phyloP scores from a whole-genome alignment of 2,888 invertebrate genomes.

The Ormyrus labotus region DNA sequence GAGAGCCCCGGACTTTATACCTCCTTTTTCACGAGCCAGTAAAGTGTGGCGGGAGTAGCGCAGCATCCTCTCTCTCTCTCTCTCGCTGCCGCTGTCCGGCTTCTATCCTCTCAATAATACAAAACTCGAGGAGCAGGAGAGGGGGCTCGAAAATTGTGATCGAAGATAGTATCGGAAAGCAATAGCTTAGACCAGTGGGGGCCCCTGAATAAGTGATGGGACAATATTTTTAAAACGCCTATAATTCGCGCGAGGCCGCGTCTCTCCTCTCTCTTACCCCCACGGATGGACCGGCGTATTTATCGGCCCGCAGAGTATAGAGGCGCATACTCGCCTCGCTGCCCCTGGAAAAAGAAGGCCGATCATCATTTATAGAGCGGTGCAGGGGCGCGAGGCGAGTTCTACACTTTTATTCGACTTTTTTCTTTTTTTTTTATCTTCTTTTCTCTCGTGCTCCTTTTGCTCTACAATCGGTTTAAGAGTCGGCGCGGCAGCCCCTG shows the following conservation, averaged over 20 bases:
- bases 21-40: slow-evolving; percentile 48
- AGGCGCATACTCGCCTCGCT: slow-evolving; percentile 42
- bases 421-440: slow-evolving; percentile 45
- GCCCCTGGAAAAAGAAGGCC: slow-evolving; percentile 65
- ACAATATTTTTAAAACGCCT: slow-evolving; percentile 76
- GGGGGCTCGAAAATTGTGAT: slow-evolving; percentile 72
- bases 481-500: slow-evolving; percentile 53
- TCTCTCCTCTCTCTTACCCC: slow-evolving; percentile 11
- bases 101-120: slow-evolving; percentile 51
- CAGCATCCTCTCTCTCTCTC: background rate
- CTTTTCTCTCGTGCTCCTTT: slow-evolving; percentile 60
- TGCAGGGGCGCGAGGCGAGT: slow-evolving; percentile 2
- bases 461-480: slow-evolving; percentile 69
- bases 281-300: slow-evolving; percentile 70
- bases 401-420: background rate
- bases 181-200: slow-evolving; percentile 70
- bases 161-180: slow-evolving; percentile 74
- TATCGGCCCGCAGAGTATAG: slow-evolving; percentile 75
- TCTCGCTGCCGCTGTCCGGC: background rate
- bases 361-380: slow-evolving; percentile 70
- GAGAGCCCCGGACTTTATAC: slow-evolving; percentile 22
- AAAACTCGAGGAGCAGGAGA: slow-evolving; percentile 22
- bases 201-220: slow-evolving; percentile 74
- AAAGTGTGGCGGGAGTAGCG: slow-evolving; percentile 23
- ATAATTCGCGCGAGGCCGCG: slow-evolving; percentile 71